Evolutionary conservation across 1,140 invertebrate genomes (phyloP).

Genomic region (Leucophenga varia): DNA sequence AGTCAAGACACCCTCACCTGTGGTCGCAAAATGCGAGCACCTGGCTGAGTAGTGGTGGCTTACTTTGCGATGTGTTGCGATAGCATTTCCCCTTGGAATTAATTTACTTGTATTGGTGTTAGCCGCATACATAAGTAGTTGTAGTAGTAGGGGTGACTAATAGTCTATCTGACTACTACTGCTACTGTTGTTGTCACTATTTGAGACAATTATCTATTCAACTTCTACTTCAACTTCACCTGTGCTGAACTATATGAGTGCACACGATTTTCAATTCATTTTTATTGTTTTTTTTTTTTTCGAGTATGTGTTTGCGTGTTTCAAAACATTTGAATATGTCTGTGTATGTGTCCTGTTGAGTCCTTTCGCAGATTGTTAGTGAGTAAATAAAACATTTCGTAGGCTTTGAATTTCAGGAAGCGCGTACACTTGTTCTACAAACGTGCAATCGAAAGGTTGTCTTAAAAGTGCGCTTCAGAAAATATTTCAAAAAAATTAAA

Average conservation of each 20-base stretch:
- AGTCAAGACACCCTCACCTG: slow-evolving; percentile 13
- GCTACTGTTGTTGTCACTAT: slow-evolving; percentile 38
- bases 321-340: slow-evolving; percentile 6
- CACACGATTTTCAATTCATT: slow-evolving; percentile 45
- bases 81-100: slow-evolving; percentile 48
- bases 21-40: background rate
- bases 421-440: slow-evolving; percentile 49
- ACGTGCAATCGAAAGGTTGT: slow-evolving; percentile 47
- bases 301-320: slow-evolving; percentile 48
- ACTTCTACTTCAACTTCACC: slow-evolving; percentile 37
- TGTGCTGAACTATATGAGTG: slow-evolving; percentile 37
- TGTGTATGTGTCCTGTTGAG: slow-evolving; percentile 29
- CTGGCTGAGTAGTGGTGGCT: background rate
- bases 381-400: slow-evolving; percentile 48
- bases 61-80: slow-evolving; percentile 17
- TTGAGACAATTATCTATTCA: slow-evolving; percentile 55
- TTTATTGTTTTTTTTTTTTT: too few species aligned
- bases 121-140: slow-evolving; percentile 16
- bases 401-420: slow-evolving; percentile 34
- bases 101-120: slow-evolving; percentile 30
- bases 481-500: slow-evolving; percentile 14
- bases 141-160: slow-evolving; percentile 26
- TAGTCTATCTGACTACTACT: slow-evolving; percentile 56
- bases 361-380: slow-evolving; percentile 53
- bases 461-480: slow-evolving; percentile 8